Base-by-base conservation (phyloP, 2,113 vertebrate species). In the Poeciliopsis occidentalis region DNA sequence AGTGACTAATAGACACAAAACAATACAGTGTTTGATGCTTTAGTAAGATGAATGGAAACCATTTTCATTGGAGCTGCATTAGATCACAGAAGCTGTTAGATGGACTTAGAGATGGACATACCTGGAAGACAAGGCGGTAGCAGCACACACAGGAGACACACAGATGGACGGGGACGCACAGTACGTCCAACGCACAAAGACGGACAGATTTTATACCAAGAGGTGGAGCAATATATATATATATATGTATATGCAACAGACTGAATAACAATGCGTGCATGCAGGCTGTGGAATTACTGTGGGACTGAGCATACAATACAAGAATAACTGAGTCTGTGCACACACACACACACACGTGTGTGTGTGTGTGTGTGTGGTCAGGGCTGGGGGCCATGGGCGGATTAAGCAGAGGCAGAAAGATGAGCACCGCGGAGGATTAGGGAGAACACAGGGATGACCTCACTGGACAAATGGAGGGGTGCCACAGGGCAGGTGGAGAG, bases 351-450 rank as follows among this genome's bases (percentile, higher is more conserved):
- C 27, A 27, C 27, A 27, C n/a, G n/a, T n/a, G 69, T 74, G 75
- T 76, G 65, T 66, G 76, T 72, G 88, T 64, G 66, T 64, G 78
- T 64, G 67, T 69, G 75, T 57, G 76, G 15, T 61, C 30, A 67
- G 78, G 89, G 88, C 79, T 64, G 30, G 81, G 73, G 78, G 88
- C 87, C 88, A 90, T 72, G 27, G 83, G 78, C 37, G 90, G 94
- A 94, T 95, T 94, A 94, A 74, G 79, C 32, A 1, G 76, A 81
- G 80, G 92, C 87, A 86, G 92, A 93, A 94, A 94, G 92, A 93
- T 29, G 91, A 94, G 90, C 85, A 88, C 80, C 82, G 60, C 65
- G 0, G 74, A 76, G 94, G 94, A 94, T 95, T 93, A 94, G 78
- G 78, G 65, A 80, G 85, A 88, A 89, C 66, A 86, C 82, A 83